Evolutionary conservation across 2,797 vertebrate species (phyloP), one percentile per base, ranked within the genome.

Genomic region (Acanthornis magna): DNA sequence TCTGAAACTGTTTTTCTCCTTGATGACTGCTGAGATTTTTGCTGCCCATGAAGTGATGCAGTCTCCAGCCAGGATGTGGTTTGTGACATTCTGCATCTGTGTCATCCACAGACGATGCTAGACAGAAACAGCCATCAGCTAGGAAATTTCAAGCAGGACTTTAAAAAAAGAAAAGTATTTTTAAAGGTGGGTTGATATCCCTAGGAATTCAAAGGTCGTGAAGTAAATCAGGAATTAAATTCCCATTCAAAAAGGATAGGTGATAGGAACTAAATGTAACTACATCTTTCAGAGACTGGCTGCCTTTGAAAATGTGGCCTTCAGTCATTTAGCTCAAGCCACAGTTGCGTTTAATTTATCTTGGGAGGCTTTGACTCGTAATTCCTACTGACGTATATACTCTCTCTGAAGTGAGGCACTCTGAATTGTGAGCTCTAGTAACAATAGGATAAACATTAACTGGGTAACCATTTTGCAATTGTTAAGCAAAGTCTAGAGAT

Each of bases 381-480:
- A 77, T 91, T 84, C 61, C 55, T 73, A 32, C 51, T 84, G 79
- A 82, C 20, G 29, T 53, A 60, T 34, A 63, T 61, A 40, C 51
- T 78, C 54, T 85, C 43, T 91, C 85, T 70, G 50, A 84, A 89
- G 61, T 25, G 76, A 82, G 63, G 38, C n/a, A 58, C 45, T 12
- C 27, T 38, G 75, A 81, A 86, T 66, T 88, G 75, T 58, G 68
- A 65, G 20, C 84, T 93, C 81, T 84, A 53, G 70, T 86, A 84
- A 95, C 91, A 94, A 88, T 62, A 73, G 71, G 86, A 93, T 92
- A 93, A 96, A 94, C 79, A 96, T 95, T 96, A 96, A 93, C 95
- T 57, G 92, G 60, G 38, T 60, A 62, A 53, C 53, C 60, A 74
- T 93, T 95, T 95, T 94, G 92, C 90, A 96, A 93, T 58, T 95